These are phyloP conservation scores for Deilephila elpenor DNA, from an alignment of 2,888 invertebrate species.

Conservation along the genomic window DNA sequence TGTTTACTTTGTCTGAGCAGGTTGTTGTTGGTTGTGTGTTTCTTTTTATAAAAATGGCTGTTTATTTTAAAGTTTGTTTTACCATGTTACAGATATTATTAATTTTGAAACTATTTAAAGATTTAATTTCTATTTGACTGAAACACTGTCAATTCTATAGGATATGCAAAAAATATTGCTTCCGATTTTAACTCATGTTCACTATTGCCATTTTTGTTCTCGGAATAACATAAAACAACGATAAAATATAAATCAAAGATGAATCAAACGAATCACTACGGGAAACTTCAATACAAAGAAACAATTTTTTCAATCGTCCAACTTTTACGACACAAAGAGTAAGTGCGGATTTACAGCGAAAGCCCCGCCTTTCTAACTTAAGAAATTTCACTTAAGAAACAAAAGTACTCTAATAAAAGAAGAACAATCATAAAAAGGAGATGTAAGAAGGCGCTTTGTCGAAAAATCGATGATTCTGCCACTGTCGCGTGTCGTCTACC, in stretches of 20 bases:
- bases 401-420: slow-evolving; percentile 84
- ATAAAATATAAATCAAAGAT: slow-evolving; percentile 37
- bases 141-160: too few relatives aligned
- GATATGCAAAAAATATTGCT: too few relatives aligned
- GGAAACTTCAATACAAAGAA: slow-evolving; percentile 49
- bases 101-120: too few relatives aligned
- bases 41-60: not conserved
- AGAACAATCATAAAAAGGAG: slow-evolving; percentile 83
- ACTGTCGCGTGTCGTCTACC: slow-evolving; percentile 42
- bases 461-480: slow-evolving; percentile 49
- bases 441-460: slow-evolving; percentile 70
- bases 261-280: slow-evolving; percentile 42
- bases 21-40: not conserved
- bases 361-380: slow-evolving; percentile 77
- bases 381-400: slow-evolving; percentile 82
- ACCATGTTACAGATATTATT: too few relatives aligned
- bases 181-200: too few relatives aligned
- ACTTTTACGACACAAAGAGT: slow-evolving; percentile 78
- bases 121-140: too few relatives aligned
- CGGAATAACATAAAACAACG: not conserved
- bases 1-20: not conserved
- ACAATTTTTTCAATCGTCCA: slow-evolving; percentile 77
- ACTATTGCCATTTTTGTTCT: not conserved
- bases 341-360: slow-evolving; percentile 79
- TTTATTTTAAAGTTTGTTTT: slow-evolving; percentile 2